Conservation (phyloP, 2,113 vertebrate species). For the Fukomys damarensis region DNA sequence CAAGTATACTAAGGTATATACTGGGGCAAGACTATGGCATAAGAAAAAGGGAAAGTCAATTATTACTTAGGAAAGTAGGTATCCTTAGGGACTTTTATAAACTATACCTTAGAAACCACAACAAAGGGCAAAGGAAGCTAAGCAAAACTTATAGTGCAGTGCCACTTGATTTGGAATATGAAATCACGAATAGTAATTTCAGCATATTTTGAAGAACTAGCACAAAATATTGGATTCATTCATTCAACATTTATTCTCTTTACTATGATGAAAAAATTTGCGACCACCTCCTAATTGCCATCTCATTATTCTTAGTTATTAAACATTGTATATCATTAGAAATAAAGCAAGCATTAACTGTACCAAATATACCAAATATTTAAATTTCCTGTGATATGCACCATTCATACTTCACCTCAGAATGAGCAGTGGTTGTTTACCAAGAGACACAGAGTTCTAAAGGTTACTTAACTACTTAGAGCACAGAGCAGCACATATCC, state of each 20-base stretch:
- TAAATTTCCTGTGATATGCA: not conserved
- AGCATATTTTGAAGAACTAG: not conserved
- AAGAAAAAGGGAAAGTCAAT: not conserved
- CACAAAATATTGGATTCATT: not conserved
- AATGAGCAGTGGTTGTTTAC: not conserved
- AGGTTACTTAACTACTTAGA: not conserved
- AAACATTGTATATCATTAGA: not conserved
- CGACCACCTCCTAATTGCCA: not conserved
- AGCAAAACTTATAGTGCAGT: not conserved
- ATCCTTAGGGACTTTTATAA: not conserved
- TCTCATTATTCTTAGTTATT: not conserved
- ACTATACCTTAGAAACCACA: not conserved
- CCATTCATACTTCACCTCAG: not conserved
- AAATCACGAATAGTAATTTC: not conserved
- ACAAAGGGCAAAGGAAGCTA: not conserved
- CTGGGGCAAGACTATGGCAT: not conserved
- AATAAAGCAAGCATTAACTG: not conserved
- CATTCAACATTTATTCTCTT: not conserved
- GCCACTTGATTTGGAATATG: not conserved
- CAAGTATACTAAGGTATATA: not conserved
- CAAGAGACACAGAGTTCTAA: not conserved
- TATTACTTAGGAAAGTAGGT: not conserved
- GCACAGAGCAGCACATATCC: not conserved
- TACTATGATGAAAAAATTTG: not conserved
- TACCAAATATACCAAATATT: not conserved